Base-by-base conservation (phyloP, 37 sponge, comb jelly and placozoan species). In the Chondrosia reniformis region DNA sequence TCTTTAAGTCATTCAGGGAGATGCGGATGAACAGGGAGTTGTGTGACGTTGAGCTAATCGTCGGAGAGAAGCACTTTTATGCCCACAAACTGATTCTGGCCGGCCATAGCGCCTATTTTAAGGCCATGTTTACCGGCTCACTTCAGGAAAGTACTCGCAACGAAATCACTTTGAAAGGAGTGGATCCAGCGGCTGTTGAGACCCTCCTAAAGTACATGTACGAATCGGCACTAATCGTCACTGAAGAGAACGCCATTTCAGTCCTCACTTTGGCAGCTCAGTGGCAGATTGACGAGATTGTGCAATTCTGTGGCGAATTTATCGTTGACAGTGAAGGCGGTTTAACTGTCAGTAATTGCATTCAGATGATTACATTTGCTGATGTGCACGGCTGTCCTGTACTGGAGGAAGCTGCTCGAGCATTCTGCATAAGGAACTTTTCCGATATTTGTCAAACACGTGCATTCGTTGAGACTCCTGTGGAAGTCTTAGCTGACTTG, bases 81-180 rank as follows among this genome's bases (percentile, higher is more conserved):
- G 97, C 91, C 4, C 97, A 96, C 62, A 42, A 80, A 12, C 63
- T 90, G 3, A 83, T 96, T 19, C 84, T 96, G n/a, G 97, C 97
- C 0, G 76, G 91, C 1, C 32, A 88, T 32, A 86, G 91, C 46
- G 91, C 94, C 24, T 96, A 96, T 67, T 96, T 96, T 76, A 76
- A 66, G 42, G 94, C 97, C 67, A 96, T 96, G 97, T 93, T 96
- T 84, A 87, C 86, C 40, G 79, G 85, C 30, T 38, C 83, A 12
- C 84, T 86, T 21, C 55, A 44, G 0, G 97, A 96, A 74, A 90
- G 92, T 65, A 64, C 33, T 0, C 79, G 66, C 31, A 34, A 45
- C 0, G 57, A 45, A 2, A 64, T 96, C 33, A 52, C 28, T 9
- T 24, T 96, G 40, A 80, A 81, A 15, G 86, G 81, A 0, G 55